Evolutionary conservation across 2,113 vertebrate genomes (phyloP).

Genomic region (Saimiri boliviensis): DNA sequence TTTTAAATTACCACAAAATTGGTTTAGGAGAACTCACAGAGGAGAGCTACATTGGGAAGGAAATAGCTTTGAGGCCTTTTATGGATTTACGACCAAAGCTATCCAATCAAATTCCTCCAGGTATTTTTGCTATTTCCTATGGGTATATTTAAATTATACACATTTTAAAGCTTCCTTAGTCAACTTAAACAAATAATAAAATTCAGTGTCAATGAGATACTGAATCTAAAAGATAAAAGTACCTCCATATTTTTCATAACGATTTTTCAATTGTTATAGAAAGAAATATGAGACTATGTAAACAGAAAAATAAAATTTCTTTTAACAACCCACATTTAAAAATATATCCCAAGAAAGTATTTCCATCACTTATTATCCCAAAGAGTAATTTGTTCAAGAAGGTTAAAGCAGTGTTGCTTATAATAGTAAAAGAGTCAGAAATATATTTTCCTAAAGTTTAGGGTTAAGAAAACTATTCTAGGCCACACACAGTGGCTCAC

Average conservation of each 20-base stretch:
- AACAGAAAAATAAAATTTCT: not conserved
- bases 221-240: not conserved
- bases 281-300: not conserved
- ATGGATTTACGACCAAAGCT: not conserved
- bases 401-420: not conserved
- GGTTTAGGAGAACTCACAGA: not conserved
- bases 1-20: not conserved
- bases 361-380: not conserved
- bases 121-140: not conserved
- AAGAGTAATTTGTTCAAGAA: not conserved
- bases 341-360: not conserved
- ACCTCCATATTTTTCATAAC: not conserved
- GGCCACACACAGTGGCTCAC: too few species aligned
- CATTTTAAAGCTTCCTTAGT: not conserved
- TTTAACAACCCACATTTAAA: not conserved
- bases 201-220: not conserved
- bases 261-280: not conserved
- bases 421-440: not conserved
- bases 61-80: not conserved
- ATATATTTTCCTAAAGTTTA: constrained; percentile 33
- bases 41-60: not conserved
- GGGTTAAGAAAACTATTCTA: not conserved
- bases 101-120: not conserved
- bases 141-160: not conserved
- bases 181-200: not conserved